Conservation (phyloP, 2,113 vertebrate species). For the Neoarius graeffei region DNA sequence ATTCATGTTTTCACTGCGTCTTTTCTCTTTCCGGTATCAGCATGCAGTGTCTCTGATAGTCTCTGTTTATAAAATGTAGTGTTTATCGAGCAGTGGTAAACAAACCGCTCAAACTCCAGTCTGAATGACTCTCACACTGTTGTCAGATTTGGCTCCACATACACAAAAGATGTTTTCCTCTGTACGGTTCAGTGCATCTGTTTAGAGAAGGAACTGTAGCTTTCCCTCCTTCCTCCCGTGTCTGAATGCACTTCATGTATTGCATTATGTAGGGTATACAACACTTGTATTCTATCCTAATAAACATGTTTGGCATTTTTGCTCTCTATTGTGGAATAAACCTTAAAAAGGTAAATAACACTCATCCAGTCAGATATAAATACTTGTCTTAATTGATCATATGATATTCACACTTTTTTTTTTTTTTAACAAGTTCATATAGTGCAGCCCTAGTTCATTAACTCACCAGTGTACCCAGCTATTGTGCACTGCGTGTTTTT, state of each 20-base stretch:
- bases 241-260: not conserved
- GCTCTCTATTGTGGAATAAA: not conserved
- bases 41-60: not conserved
- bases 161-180: not conserved
- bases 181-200: not conserved
- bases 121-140: not conserved
- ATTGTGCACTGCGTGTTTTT: not conserved
- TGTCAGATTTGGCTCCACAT: not conserved
- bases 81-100: not conserved
- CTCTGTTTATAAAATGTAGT: not conserved
- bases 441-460: not conserved
- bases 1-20: conserved; percentile 10
- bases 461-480: not conserved
- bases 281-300: not conserved
- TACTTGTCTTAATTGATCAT: not conserved
- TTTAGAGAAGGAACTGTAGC: not conserved
- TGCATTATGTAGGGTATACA: not conserved
- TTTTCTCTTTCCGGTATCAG: not conserved
- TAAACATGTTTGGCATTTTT: not conserved
- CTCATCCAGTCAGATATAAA: not conserved
- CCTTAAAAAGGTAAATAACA: too few relatives aligned
- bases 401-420: not conserved
- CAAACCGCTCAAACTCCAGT: not conserved
- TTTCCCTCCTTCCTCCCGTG: not conserved
- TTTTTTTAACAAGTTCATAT: too few relatives aligned